Evolutionary conservation across 37 sponge, comb jelly and placozoan genomes (phyloP).

Genomic region (Beroe ovata): DNA sequence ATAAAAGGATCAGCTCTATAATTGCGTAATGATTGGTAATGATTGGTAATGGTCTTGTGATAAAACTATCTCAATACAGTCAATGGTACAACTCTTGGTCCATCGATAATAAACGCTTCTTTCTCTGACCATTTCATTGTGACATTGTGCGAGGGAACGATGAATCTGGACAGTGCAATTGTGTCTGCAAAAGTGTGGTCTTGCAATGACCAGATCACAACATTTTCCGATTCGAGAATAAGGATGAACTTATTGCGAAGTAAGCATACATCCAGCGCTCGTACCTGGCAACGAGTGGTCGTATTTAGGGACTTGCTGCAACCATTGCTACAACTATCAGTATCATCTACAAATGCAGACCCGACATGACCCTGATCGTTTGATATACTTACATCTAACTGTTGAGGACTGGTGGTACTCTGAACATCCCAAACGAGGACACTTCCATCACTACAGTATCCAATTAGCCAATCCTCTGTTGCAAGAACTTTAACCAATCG

Average conservation of each 20-base stretch:
- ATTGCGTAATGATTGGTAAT: no score
- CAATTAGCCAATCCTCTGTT: not conserved
- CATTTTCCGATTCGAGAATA: not conserved
- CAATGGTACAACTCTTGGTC: slow-evolving; percentile 1
- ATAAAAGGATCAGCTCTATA: no score
- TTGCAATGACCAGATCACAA: slow-evolving; percentile 14
- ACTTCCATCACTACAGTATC: not conserved
- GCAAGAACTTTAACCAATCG: not conserved
- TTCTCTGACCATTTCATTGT: not conserved
- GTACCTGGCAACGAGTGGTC: not conserved
- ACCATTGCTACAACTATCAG: no score
- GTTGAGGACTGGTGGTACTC: not conserved
- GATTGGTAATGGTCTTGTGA: no score
- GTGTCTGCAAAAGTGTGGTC: not conserved
- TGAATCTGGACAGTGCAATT: not conserved
- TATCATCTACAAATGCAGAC: no score
- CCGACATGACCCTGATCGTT: no score
- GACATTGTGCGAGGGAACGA: not conserved
- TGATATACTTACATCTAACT: slow-evolving; percentile 62
- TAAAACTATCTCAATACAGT: slow-evolving; percentile 6
- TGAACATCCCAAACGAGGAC: slow-evolving; percentile 39
- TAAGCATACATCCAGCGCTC: not conserved
- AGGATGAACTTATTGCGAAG: not conserved
- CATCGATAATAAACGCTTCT: slow-evolving; percentile 6
- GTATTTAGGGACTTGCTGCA: no score